Evolutionary conservation across 2,113 vertebrate genomes (phyloP).

Genomic region (Alligator mississippiensis): DNA sequence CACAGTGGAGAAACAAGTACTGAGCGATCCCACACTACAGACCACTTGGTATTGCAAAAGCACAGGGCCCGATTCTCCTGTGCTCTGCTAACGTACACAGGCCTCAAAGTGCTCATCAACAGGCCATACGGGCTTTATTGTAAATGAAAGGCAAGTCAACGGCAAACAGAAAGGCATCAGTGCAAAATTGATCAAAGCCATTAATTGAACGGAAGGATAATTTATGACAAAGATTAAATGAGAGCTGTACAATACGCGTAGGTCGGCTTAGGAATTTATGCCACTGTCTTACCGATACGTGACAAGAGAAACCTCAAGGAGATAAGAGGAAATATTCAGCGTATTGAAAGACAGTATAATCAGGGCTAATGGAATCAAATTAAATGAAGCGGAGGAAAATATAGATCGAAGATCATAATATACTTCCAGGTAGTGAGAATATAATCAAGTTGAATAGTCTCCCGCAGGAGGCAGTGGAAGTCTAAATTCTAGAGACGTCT

Average conservation of each 20-base stretch:
- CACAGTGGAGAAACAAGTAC: neutral
- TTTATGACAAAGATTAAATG: neutral
- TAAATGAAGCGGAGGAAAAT: neutral
- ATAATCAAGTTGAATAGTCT: too few relatives aligned
- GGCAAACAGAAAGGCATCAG: neutral
- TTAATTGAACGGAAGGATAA: neutral
- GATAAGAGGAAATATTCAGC: neutral
- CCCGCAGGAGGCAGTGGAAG: too few relatives aligned
- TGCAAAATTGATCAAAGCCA: neutral
- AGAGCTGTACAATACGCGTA: neutral
- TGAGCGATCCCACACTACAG: neutral
- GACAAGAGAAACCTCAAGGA: neutral
- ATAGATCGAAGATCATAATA: accelerated
- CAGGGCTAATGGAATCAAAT: neutral
- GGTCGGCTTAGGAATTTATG: too few relatives aligned
- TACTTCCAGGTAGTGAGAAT: neutral
- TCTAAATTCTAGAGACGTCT: too few relatives aligned
- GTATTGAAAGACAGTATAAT: neutral
- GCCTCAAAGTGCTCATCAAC: neutral
- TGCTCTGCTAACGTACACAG: neutral
- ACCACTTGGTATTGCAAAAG: accelerated
- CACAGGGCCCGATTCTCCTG: neutral
- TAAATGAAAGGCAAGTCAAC: neutral
- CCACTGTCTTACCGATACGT: neutral
- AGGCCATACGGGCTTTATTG: neutral